Evolutionary conservation across 2,113 vertebrate genomes (phyloP), one percentile per base, ranked within the genome.

Genomic region (Morone saxatilis): DNA sequence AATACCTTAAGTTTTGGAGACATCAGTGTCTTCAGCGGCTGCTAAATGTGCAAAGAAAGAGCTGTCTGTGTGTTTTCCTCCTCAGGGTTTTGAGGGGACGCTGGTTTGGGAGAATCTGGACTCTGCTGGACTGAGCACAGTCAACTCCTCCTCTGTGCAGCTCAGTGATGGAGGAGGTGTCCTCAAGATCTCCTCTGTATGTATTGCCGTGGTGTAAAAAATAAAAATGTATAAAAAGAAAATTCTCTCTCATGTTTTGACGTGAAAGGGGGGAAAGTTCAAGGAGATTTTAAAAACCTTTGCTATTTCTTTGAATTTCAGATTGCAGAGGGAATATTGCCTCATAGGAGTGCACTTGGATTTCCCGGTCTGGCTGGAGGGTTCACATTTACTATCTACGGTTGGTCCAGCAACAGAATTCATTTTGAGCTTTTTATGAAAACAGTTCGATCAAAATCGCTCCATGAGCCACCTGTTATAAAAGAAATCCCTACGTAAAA

Each of bases 71-170:
- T 73, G 40, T 60, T 41, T 69, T 8, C 20, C n/a, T 25, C 1
- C 81, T 8, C 94, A 99, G 98, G 98, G 98, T 66, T 99, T 99
- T 85, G 97, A 99, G 94, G 98, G 98, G n/a, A 97, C 96, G 0
- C 94, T 99, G 69, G 96, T 99, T 40, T 99, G 98, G 98, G 97
- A 99, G 88, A 98, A 96, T 89, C 95, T 96, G 79, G 97, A 98
- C 91, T 91, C 92, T 10, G 92, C 96, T 10, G 96, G 95, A 16
- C 87, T 99, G 31, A 94, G 96, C 86, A 96, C 96, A 25, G 92
- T 96, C 86, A 96, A 97, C 84, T 95, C 96, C 14, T 95, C 96
- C 51, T 95, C 90, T 56, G 96, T 97, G 87, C 87, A 88, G 20
- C 95, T 99, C 76, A 96, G 96, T 19, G 96, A 96, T 38, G 98